Evolutionary conservation across 1,140 invertebrate species (phyloP), one percentile per base, ranked within the genome.

Genomic region (Mycetomoellerius zeteki): DNA sequence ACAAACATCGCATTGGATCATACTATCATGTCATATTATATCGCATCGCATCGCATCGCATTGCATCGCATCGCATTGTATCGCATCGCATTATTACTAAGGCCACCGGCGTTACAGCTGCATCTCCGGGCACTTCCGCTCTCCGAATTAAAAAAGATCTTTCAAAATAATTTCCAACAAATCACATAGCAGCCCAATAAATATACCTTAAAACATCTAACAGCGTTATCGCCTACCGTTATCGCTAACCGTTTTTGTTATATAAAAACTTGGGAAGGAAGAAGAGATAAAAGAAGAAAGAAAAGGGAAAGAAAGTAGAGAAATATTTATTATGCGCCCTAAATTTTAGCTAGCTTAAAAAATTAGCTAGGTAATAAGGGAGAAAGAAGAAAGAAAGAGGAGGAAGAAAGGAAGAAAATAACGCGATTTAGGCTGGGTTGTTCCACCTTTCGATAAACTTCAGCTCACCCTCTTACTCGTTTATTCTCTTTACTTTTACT

Each of bases 171-270:
- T 89, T 91, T 90, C 69, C 72, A 92, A 92, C 88, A 90, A 89
- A 92, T 92, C 86, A 92, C 91, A 93, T 92, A 91, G 88, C 86
- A 91, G 91, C 87, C 91, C 82, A 93, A 92, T 92, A 92, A 92
- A 92, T 75, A 92, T 92, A 91, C 85, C 87, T 92, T 91, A 92
- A 90, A 92, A 91, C 78, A 56, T 92, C 85, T 91, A 92, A 92
- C 86, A 90, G 69, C 58, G 54, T 86, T 88, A 84, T 86, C 54
- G 65, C 65, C 84, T 89, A 86, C 62, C 69, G 47, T 87, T 88
- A 87, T 8, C n/a, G n/a, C n/a, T n/a, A n/a, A n/a, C n/a, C n/a
- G n/a, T n/a, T n/a, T n/a, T n/a, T n/a, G 14, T 81, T 69, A 81
- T 84, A 85, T 37, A 81, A 88, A 87, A 88, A 54, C 47, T 73